Base-by-base conservation (phyloP, 2,113 vertebrate genomes). In the Microtus pennsylvanicus region DNA sequence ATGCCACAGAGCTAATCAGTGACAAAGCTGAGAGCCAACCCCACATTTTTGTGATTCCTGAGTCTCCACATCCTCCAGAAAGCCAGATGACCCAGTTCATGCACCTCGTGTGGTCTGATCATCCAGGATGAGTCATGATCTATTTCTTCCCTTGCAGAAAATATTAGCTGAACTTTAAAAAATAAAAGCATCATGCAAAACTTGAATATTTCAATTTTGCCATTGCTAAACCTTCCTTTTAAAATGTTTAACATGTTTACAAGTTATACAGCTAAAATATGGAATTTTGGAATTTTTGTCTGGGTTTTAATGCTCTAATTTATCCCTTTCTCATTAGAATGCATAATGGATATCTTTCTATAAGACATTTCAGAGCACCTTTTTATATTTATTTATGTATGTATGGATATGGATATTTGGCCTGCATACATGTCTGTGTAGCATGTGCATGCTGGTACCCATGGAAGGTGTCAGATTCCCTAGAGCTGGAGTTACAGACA, bases 261-360 rank as follows among this genome's bases (percentile, higher is more conserved):
- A 28, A 33, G 4, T n/a, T 89, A 75, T 89, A 69, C 50, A 76
- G 28, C 33, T 86, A 88, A 92, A 87, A 70, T 94, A 88, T 86
- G 63, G 81, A 92, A 85, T 30, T 77, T 91, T n/a, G n/a, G 47
- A 81, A 92, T 78, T 42, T 78, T 86, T 33, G 33, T 89, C 35
- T 94, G 45, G 7, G 45, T 96, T 96, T 94, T 78, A 87, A 86
- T 52, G 47, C 65, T 89, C 77, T 86, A 63, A 13, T 86, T 42
- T 93, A 69, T 76, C 3, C 7, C 1, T 93, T 75, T 93, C 45
- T 93, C 47, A n/a, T 16, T 33, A 81, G 45, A 1, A 33, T 93
- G n/a, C 47, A 78, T 45, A 83, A 45, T 33, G 77, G 30, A n/a
- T 88, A 70, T 52, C 58, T 81, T 93, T 80, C 30, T 76, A 52